These are phyloP conservation scores for Charadrius vociferus DNA, from an alignment of 2,113 vertebrate genomes.

Conservation along the genomic window DNA sequence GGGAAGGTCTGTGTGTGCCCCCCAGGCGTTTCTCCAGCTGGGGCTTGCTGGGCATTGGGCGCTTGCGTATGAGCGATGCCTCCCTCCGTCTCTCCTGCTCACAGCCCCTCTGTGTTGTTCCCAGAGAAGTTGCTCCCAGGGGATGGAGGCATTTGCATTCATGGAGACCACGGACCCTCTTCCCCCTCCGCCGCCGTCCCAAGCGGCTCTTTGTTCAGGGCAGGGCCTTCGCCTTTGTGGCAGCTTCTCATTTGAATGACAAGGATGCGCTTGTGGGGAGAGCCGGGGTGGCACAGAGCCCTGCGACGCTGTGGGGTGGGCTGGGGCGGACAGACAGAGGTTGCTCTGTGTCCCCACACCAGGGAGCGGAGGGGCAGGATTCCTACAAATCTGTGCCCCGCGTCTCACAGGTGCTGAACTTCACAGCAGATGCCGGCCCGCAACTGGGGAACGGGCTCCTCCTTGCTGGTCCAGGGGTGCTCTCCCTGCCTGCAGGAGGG, in stretches of 20 bases:
- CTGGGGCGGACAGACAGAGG: not conserved
- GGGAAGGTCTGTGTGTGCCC: not conserved
- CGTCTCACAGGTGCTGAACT: not conserved
- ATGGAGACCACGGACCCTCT: not conserved
- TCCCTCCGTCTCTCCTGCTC: not conserved
- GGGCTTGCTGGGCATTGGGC: not conserved
- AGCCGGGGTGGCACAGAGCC: not conserved
- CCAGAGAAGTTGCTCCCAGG: not conserved
- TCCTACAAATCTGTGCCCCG: not conserved
- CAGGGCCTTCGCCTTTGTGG: conserved; percentile 4
- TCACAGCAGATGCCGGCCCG: not conserved
- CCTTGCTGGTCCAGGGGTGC: not conserved
- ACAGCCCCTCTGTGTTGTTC: conserved; percentile 34
- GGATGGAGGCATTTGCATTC: conserved; percentile 53
- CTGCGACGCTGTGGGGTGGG: not conserved
- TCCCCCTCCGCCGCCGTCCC: not conserved
- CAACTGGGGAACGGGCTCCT: not conserved
- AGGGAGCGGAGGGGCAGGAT: not conserved
- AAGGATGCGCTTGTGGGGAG: not conserved
- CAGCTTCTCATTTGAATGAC: conserved; percentile 42
- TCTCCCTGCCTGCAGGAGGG: not conserved
- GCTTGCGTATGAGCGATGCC: not conserved
- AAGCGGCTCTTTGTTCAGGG: conserved; percentile 12
- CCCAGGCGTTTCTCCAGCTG: not conserved
- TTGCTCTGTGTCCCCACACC: not conserved